Evolutionary conservation across 2,888 invertebrate species (phyloP).

Genomic region (Hydrotaea cyrtoneurina): DNA sequence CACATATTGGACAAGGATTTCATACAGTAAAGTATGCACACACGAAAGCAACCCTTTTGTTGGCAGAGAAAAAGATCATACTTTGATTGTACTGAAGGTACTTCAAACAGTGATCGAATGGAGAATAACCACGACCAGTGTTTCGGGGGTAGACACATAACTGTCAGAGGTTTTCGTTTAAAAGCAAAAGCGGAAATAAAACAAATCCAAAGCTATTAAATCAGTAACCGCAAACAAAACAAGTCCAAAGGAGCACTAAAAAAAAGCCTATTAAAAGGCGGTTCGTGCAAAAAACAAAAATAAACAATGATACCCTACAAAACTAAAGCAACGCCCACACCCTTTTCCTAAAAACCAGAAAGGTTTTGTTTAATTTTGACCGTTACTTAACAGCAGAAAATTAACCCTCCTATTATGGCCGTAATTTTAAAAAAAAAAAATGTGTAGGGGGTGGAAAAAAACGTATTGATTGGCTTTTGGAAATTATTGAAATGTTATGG

Average conservation of each 20-base stretch:
- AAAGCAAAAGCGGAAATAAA: slow-evolving; percentile 55
- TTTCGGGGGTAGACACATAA: not conserved
- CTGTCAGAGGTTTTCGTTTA: slow-evolving; percentile 43
- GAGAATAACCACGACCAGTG: not conserved
- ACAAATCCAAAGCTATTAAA: slow-evolving; percentile 56
- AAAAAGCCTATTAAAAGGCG: slow-evolving; percentile 41
- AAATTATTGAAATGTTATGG: not conserved
- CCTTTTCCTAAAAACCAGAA: slow-evolving; percentile 42
- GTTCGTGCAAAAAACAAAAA: slow-evolving; percentile 8
- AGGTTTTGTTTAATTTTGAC: slow-evolving; percentile 31
- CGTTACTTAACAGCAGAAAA: slow-evolving; percentile 13
- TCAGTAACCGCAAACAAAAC: slow-evolving; percentile 50
- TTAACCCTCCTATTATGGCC: slow-evolving; percentile 1
- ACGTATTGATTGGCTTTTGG: not conserved
- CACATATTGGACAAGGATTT: slow-evolving; percentile 4
- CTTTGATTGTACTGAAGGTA: not conserved
- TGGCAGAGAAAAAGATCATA: not conserved
- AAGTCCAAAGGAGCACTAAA: not conserved
- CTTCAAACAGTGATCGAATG: not conserved
- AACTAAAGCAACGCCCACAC: slow-evolving; percentile 50
- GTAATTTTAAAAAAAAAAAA: not conserved
- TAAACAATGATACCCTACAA: not conserved
- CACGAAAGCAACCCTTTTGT: slow-evolving; percentile 56
- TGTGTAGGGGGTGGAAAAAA: not conserved
- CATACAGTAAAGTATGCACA: not conserved